phyloP scores from a whole-genome alignment of 1,140 invertebrate species.

The Aphis craccivora region DNA sequence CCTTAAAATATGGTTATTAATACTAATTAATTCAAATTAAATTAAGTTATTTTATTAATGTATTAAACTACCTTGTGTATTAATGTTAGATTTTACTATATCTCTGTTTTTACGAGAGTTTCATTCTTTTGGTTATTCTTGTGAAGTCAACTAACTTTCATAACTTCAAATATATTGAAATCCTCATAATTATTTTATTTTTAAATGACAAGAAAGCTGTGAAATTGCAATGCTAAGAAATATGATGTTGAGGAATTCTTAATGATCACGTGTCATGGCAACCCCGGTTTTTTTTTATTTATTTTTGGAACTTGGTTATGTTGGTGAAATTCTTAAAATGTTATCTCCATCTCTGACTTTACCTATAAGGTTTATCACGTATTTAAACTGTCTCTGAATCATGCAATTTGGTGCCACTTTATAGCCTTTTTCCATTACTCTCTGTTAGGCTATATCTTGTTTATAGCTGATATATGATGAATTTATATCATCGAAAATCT shows the following conservation, averaged over 20 bases:
- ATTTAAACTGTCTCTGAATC: background rate
- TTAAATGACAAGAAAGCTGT: background rate
- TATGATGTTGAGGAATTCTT: slow-evolving; percentile 15
- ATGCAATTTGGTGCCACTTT: background rate
- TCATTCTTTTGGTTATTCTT: background rate
- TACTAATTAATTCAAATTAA: background rate
- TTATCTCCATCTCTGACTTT: background rate
- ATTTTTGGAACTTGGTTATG: background rate
- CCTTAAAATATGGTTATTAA: background rate
- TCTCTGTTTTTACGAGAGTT: background rate
- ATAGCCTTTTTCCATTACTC: background rate
- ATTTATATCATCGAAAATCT: background rate
- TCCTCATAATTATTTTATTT: background rate
- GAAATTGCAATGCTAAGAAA: background rate
- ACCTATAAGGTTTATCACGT: slow-evolving; percentile 21
- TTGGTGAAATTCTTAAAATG: slow-evolving; percentile 24
- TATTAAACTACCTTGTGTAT: background rate
- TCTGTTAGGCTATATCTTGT: background rate
- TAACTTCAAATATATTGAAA: background rate
- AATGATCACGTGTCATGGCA: slow-evolving; percentile 17
- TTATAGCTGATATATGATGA: background rate
- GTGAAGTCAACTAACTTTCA: background rate
- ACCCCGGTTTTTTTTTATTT: background rate
- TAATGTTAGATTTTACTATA: background rate
- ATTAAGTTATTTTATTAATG: background rate